These are phyloP conservation scores for Catamblyrhynchus diadema DNA, from an alignment of 2,797 vertebrate species.

Conservation along the genomic window DNA sequence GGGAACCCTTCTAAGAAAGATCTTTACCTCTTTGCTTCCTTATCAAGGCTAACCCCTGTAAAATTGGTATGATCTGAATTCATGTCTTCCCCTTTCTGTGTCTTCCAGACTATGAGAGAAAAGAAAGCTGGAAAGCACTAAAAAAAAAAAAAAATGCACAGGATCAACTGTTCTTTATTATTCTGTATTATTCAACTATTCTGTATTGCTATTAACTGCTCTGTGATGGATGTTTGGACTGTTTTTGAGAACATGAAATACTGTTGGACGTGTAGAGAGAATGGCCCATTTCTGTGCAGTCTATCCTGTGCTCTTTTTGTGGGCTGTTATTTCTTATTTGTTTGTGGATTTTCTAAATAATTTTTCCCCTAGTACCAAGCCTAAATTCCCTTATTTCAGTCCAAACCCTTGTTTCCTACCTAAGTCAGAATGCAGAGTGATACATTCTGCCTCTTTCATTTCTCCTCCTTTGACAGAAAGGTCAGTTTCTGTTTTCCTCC, in stretches of 20 bases:
- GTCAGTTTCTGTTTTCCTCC: not conserved
- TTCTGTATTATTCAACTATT: too few species aligned
- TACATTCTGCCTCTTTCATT: not conserved
- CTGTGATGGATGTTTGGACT: not conserved
- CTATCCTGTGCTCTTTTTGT: not conserved
- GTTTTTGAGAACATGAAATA: not conserved
- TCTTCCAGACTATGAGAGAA: not conserved
- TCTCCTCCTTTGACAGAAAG: not conserved
- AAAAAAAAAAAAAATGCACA: not conserved
- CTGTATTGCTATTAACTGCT: not conserved
- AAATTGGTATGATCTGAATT: not conserved
- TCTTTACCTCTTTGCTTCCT: not conserved
- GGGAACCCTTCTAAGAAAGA: not conserved
- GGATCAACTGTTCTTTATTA: not conserved
- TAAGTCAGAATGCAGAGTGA: not conserved
- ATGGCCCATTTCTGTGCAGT: not conserved
- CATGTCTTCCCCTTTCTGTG: not conserved
- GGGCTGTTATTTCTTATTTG: fast-evolving
- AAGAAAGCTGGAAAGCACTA: not conserved
- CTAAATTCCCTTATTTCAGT: not conserved
- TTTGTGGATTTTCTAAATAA: not conserved
- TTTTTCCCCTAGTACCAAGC: not conserved
- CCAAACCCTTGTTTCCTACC: not conserved
- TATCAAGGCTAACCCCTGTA: not conserved
- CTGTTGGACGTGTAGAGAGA: not conserved